Evolutionary conservation across 30 jellyfish, hydroid and myxozoan species (phyloP), one percentile per base, ranked within the genome.

Genomic region (Aurelia coerulea): DNA sequence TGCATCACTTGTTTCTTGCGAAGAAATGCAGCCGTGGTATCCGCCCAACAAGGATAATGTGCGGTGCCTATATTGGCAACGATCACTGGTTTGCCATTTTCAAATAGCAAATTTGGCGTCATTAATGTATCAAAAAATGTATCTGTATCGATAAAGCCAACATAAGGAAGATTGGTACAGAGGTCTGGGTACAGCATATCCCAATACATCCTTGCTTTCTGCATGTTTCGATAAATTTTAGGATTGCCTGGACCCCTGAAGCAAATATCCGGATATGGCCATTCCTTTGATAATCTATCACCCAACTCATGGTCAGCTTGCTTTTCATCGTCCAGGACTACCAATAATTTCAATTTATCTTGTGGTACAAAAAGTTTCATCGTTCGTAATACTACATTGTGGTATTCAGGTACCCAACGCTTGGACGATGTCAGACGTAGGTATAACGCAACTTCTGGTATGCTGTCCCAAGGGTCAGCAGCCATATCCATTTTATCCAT

Each of bases 291-390:
- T 23, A 23, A 23, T 23, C 29, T 23, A 23, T 23, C 29, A 23
- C 29, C 29, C 29, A 23, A 23, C 29, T 23, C 29, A 23, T 23
- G 29, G 29, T 23, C 29, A 23, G 29, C 29, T 23, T 63, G 42
- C 78, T 70, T 74, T 65, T 89, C 97, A 54, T 59, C 58, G 70
- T 89, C 85, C 11, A 89, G 83, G 35, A 80, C 97, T 1, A 67
- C 80, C 23, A 82, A 68, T 23, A 89, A 18, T 10, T 80, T 73
- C 2, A 73, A 78, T 76, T 79, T 60, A 41, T 80, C 90, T 4
- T 73, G 18, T 15, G 97, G 97, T 18, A 81, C 72, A 73, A 89
- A 89, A 41, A 89, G 59, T 46, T 50, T 64, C 84, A 74, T 62
- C 2, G 95, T 74, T 74, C 87, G 62, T 12, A 86, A 42, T 29